phyloP scores from a whole-genome alignment of 2,113 vertebrate genomes.

The Rattus rattus region DNA sequence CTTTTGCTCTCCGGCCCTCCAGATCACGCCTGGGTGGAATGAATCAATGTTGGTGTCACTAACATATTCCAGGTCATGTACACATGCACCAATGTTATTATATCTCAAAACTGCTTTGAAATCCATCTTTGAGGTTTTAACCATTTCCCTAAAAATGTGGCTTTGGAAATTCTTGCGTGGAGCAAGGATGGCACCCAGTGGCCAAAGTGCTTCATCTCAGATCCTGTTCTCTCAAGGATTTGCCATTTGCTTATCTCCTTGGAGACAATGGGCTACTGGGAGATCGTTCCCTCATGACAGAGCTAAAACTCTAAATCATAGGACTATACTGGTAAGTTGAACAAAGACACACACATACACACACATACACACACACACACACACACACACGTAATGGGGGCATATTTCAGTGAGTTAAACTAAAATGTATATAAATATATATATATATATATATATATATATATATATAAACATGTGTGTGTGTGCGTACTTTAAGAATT shows the following conservation, averaged over 20 bases:
- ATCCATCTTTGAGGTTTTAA: conserved; percentile 76
- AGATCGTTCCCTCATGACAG: conserved; percentile 5
- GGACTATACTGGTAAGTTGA: conserved; percentile 5
- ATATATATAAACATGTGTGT: not conserved
- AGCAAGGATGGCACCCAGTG: conserved; percentile 91
- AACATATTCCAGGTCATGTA: conserved; percentile 67
- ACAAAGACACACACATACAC: not conserved
- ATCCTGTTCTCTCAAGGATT: conserved; percentile 21
- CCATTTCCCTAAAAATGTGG: conserved; percentile 61
- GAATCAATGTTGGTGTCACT: conserved; percentile 47
- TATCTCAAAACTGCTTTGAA: conserved; percentile 75
- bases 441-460: too few relatives aligned
- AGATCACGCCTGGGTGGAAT: not conserved
- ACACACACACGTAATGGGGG: fast-evolving
- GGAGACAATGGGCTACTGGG: conserved; percentile 1
- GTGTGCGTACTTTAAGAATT: not conserved
- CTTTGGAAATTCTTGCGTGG: conserved; percentile 81
- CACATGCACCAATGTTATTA: conserved; percentile 66
- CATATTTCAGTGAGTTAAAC: not conserved
- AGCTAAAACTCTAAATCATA: not conserved
- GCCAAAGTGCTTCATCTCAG: conserved; percentile 85
- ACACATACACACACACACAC: not conserved
- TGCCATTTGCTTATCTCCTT: conserved; percentile 31
- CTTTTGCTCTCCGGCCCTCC: not conserved
- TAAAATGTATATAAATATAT: not conserved